These are phyloP conservation scores for Meiosimyza decipiens DNA, from an alignment of 2,888 invertebrate genomes.

Conservation along the genomic window DNA sequence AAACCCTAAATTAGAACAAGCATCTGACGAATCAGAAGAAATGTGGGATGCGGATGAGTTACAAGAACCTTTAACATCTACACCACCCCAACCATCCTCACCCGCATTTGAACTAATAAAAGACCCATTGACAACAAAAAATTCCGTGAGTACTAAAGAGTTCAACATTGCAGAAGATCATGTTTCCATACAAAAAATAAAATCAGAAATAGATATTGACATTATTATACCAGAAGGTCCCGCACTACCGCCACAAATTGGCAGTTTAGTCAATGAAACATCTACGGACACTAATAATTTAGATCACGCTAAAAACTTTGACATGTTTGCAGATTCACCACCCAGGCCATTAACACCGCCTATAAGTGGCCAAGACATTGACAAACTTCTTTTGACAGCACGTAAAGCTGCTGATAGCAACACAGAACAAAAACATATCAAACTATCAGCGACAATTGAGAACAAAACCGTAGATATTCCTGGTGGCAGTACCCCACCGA, in stretches of 20 bases:
- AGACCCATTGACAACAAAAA: not conserved
- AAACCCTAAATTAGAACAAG: constrained; percentile 13
- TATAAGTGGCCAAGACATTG: not conserved
- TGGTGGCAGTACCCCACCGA: constrained; percentile 53
- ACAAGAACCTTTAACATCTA: not conserved
- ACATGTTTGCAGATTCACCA: constrained; percentile 60
- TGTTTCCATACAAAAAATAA: not conserved
- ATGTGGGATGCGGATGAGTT: constrained; percentile 22
- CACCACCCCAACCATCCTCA: not conserved
- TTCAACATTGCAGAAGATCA: not conserved
- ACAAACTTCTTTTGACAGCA: constrained; percentile 7
- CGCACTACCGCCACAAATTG: constrained; percentile 17
- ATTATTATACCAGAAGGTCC: constrained; percentile 26
- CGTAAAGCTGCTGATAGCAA: constrained; percentile 24
- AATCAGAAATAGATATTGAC: not conserved
- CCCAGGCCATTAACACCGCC: constrained; percentile 38
- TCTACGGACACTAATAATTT: not conserved
- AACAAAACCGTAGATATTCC: not conserved
- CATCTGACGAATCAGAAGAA: constrained; percentile 23
- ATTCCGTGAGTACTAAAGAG: not conserved
- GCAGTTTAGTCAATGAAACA: constrained; percentile 13
- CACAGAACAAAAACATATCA: not conserved
- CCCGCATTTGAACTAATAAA: not conserved
- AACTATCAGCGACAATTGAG: not conserved
- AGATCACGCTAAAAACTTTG: constrained; percentile 39